Base-by-base conservation (phyloP, 1,140 invertebrate genomes). In the Sipha flava region DNA sequence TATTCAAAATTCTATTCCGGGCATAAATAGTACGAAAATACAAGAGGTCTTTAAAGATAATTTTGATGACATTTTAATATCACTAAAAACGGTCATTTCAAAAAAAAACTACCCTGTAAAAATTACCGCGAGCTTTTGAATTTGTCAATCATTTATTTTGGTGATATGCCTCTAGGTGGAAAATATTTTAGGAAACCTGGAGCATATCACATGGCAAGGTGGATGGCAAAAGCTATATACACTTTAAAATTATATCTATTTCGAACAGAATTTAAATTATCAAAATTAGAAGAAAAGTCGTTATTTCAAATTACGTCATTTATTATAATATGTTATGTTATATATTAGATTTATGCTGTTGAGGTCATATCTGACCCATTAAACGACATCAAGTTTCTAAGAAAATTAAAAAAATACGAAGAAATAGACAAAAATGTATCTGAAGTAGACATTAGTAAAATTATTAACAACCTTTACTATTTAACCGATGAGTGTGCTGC, bases 221-320 rank as follows among this genome's bases (percentile, higher is more conserved):
- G 85, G 84, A 84, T 86, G 83, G 82, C 84, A 81, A 86, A 84
- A 82, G 82, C 83, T 59, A 83, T 85, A 79, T 86, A n/a, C n/a
- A n/a, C n/a, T n/a, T n/a, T n/a, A n/a, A n/a, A n/a, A n/a, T n/a
- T n/a, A n/a, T n/a, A n/a, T n/a, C n/a, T n/a, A n/a, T n/a, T n/a
- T n/a, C n/a, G n/a, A n/a, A n/a, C n/a, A n/a, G n/a, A n/a, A n/a
- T 85, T 85, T 81, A 66, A 80, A 29, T 66, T 85, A 45, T 82
- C 81, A 43, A 73, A 81, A 79, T 81, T 79, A 79, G 83, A 86
- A 81, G 49, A 81, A 59, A 82, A 81, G 40, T 81, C 49, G 16
- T 47, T 85, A 62, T 72, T 29, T 37, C 81, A 83, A 72, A 81
- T 85, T 23, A 83, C 81, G 70, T 59, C 83, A 59, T 85, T 84